Evolutionary conservation across 2,113 vertebrate species (phyloP).

Genomic region (Stigmatopora argus): DNA sequence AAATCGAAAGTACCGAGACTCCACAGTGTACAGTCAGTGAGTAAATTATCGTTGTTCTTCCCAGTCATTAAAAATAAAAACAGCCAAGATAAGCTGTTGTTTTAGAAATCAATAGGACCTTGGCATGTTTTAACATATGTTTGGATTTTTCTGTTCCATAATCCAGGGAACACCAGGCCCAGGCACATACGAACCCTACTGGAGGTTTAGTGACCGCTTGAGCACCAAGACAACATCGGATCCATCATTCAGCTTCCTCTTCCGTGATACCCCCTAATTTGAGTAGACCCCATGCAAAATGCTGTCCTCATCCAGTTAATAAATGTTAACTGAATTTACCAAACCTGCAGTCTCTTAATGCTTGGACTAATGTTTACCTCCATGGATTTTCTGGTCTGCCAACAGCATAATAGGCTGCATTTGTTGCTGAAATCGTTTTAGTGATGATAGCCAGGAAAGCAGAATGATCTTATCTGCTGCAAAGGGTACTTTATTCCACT

Average conservation of each 20-base stretch:
- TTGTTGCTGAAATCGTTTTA: slow-evolving; percentile 39
- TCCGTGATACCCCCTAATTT: slow-evolving; percentile 58
- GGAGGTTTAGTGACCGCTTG: slow-evolving; percentile 54
- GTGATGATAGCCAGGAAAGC: slow-evolving; percentile 45
- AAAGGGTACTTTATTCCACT: slow-evolving; percentile 61
- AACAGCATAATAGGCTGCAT: slow-evolving; percentile 34
- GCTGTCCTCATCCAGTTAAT: slow-evolving; percentile 8
- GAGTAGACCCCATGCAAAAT: slow-evolving; percentile 1
- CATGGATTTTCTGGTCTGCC: slow-evolving; percentile 34
- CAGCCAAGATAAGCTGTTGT: too few species aligned
- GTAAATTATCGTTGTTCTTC: slow-evolving; percentile 26
- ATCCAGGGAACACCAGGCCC: slow-evolving; percentile 71
- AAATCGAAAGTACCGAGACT: slow-evolving; percentile 73
- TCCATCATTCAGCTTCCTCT: slow-evolving; percentile 59
- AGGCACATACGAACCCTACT: slow-evolving; percentile 55
- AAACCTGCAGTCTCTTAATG: slow-evolving; percentile 21
- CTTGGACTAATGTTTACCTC: slow-evolving; percentile 28
- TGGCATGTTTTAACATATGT: neutral
- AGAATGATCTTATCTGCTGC: slow-evolving; percentile 62
- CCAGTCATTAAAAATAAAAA: neutral
- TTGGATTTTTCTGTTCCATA: slow-evolving; percentile 6
- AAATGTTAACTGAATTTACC: slow-evolving; percentile 6
- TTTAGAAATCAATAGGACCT: too few species aligned
- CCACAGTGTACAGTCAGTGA: slow-evolving; percentile 60
- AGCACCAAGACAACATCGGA: slow-evolving; percentile 35